Evolutionary conservation across 2,797 vertebrate species (phyloP), one percentile per base, ranked within the genome.

Genomic region (Loriculus beryllinus): DNA sequence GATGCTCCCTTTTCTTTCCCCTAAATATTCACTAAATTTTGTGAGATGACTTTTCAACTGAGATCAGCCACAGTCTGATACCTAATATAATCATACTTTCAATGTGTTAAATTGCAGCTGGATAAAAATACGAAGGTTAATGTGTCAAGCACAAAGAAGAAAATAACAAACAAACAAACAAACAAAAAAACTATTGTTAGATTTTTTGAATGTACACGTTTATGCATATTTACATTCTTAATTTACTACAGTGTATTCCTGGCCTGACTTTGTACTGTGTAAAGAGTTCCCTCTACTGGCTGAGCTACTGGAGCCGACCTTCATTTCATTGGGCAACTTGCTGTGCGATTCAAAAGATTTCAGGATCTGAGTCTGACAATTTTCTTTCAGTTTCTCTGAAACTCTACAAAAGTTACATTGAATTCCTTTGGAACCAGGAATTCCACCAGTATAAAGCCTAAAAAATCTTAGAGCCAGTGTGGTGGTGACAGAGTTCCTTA

Each of bases 211-310:
- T 17, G 43, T 17, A 60, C 25, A 35, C 0, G 0, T 15, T 74
- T 26, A 29, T 37, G 23, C 15, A 15, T 60, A 45, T 65, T 60
- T 70, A 18, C 45, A 37, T 8, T 7, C 3, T 12, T 33, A 17
- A 69, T 37, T 20, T 75, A 31, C 19, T 60, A 28, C 10, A 7
- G 4, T 14, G 10, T 43, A 15, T 5, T 59, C 16, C 42, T 64
- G 56, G 22, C 26, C 35, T 64, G 43, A 28, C 51, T 86, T 95
- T 95, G 33, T 76, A 45, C 57, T 96, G 81, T 93, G 39, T 56
- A 86, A 93, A 90, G n/a, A 93, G 74, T 90, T 95, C 96, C 92
- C 94, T 89, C 96, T 97, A 82, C 93, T 96, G 96, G 92, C 47
- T 86, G 87, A 95, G 87, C 35, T 85, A 78, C 52, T 92, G 33